phyloP scores from a whole-genome alignment of 2,888 invertebrate genomes.

The Hofmannophila pseudospretella region DNA sequence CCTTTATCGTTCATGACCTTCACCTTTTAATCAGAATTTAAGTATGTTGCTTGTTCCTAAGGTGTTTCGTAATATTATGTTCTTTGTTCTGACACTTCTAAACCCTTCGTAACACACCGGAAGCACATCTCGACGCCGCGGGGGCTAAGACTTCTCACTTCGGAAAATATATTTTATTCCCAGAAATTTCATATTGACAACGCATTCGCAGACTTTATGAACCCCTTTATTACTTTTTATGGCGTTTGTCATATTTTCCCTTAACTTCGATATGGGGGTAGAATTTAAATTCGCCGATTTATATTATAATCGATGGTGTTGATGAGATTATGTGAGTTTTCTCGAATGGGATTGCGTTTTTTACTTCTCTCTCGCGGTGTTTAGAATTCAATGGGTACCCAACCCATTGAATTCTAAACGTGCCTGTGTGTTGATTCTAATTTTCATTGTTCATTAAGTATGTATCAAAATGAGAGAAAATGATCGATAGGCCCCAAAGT shows the following conservation, averaged over 20 bases:
- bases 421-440: too few relatives aligned
- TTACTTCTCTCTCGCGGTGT: too few relatives aligned
- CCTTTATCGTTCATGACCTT: too few relatives aligned
- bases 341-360: not conserved
- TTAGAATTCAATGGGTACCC: too few relatives aligned
- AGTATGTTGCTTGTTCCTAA: too few relatives aligned
- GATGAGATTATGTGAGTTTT: slow-evolving; percentile 2
- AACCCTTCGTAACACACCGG: slow-evolving; percentile 13
- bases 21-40: too few relatives aligned
- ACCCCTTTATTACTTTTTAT: slow-evolving; percentile 42
- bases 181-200: slow-evolving; percentile 47
- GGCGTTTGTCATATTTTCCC: slow-evolving; percentile 46
- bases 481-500: too few relatives aligned
- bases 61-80: too few relatives aligned
- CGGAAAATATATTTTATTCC: slow-evolving; percentile 39
- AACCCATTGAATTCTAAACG: too few relatives aligned
- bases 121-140: slow-evolving; percentile 36
- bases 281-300: slow-evolving; percentile 62
- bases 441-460: too few relatives aligned
- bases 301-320: slow-evolving; percentile 63
- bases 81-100: slow-evolving; percentile 16
- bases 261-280: slow-evolving; percentile 32
- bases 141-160: slow-evolving; percentile 30
- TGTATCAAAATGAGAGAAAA: too few relatives aligned
- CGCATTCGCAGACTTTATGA: slow-evolving; percentile 35